phyloP scores from a whole-genome alignment of 1,140 invertebrate genomes.

The Drosophila aff. region DNA sequence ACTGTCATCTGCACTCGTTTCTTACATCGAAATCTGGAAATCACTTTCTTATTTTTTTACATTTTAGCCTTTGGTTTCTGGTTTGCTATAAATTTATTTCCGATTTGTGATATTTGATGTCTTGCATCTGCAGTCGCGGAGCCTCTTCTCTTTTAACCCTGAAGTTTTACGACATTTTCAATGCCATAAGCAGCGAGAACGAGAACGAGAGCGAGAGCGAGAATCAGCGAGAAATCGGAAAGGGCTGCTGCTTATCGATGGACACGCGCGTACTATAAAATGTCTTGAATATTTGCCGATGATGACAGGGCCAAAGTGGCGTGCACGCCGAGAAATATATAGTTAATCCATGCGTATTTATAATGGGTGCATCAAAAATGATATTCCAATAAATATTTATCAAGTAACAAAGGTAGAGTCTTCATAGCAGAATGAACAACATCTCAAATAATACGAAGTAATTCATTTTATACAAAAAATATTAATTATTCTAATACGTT shows the following conservation, averaged over 20 bases:
- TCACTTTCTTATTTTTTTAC: background rate
- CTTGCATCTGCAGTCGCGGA: conserved; percentile 8
- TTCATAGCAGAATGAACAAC: background rate
- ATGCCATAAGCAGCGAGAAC: conserved; percentile 9
- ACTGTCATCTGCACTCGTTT: background rate
- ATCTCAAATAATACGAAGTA: background rate
- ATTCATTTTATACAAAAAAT: background rate
- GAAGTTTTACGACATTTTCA: conserved; percentile 61
- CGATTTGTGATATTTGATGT: conserved; percentile 51
- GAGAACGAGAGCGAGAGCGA: background rate
- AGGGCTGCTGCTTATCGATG: conserved; percentile 66
- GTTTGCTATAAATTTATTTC: conserved; percentile 59
- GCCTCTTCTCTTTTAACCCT: conserved; percentile 6
- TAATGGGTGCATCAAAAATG: background rate
- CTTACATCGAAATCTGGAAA: background rate
- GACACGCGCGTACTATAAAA: conserved; percentile 76
- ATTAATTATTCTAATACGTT: background rate
- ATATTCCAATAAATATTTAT: background rate
- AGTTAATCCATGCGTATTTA: background rate
- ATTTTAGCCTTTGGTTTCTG: conserved; percentile 40
- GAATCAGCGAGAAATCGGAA: background rate
- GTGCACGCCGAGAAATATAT: conserved; percentile 5
- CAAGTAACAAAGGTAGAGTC: background rate
- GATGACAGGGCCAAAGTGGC: conserved; percentile 30
- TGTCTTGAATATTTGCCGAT: conserved; percentile 48